Evolutionary conservation across 1,140 invertebrate genomes (phyloP).

Genomic region (Vanessa tameamea): DNA sequence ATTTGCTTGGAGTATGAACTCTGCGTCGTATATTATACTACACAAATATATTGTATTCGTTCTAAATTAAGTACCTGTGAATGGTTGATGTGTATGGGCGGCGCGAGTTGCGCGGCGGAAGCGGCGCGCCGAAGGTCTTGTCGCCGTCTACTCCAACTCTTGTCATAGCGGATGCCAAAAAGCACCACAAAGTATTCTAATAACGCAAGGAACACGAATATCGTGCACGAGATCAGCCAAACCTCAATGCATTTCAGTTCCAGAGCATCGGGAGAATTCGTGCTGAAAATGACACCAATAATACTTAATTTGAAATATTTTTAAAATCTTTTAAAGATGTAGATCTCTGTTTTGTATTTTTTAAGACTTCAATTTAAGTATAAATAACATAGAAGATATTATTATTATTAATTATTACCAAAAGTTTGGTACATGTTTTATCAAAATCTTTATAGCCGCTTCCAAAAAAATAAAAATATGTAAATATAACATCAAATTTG

Average conservation of each 20-base stretch:
- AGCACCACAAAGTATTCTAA: slow-evolving; percentile 87
- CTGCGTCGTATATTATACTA: too few relatives aligned
- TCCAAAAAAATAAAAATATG: too few relatives aligned
- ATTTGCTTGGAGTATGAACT: too few relatives aligned
- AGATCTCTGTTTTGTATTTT: too few relatives aligned
- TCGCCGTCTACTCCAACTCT: slow-evolving; percentile 82
- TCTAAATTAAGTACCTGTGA: slow-evolving; percentile 55
- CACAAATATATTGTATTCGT: too few relatives aligned
- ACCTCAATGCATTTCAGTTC: slow-evolving; percentile 87
- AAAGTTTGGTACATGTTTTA: background rate
- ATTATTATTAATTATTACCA: background rate
- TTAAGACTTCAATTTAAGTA: too few relatives aligned
- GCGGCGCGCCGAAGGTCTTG: slow-evolving; percentile 71
- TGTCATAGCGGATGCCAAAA: slow-evolving; percentile 83
- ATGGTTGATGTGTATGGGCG: slow-evolving; percentile 74
- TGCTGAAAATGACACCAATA: slow-evolving; percentile 63
- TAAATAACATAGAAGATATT: too few relatives aligned
- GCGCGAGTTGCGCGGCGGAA: slow-evolving; percentile 67
- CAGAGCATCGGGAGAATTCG: slow-evolving; percentile 83
- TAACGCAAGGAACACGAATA: slow-evolving; percentile 87
- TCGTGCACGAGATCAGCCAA: slow-evolving; percentile 86
- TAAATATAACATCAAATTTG: too few relatives aligned
- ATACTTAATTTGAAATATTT: slow-evolving; percentile 1
- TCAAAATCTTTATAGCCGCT: too few relatives aligned
- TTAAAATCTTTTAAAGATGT: background rate